phyloP scores from a whole-genome alignment of 2,888 invertebrate genomes.

The Synergus laeviventris region DNA sequence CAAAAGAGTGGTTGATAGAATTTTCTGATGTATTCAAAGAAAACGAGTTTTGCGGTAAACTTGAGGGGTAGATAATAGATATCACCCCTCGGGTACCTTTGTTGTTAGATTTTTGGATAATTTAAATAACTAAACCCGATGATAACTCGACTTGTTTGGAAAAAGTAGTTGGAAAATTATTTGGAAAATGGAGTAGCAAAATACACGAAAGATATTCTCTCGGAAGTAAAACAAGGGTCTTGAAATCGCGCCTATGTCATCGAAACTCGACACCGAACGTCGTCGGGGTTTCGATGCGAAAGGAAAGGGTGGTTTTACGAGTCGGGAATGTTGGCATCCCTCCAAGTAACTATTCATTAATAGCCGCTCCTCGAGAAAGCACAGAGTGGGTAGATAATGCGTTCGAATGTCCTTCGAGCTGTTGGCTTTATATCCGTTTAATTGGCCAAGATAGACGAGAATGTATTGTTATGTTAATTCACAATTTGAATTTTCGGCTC shows the following conservation, averaged over 20 bases:
- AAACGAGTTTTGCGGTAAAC: no score
- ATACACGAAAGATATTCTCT: no score
- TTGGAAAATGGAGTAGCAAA: no score
- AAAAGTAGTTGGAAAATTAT: no score
- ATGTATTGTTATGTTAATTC: conserved; percentile 53
- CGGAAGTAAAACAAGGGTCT: conserved; percentile 9
- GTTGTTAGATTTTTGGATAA: background rate
- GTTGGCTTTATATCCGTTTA: conserved; percentile 69
- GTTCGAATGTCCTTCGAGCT: conserved; percentile 58
- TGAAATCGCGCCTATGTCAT: background rate
- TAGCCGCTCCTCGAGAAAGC: conserved; percentile 55
- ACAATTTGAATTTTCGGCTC: background rate
- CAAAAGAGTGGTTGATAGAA: no score
- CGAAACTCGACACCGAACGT: conserved; percentile 25
- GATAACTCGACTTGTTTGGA: no score
- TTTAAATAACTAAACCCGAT: background rate
- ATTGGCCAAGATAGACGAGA: conserved; percentile 64
- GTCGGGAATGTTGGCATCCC: conserved; percentile 56
- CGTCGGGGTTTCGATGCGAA: conserved; percentile 44
- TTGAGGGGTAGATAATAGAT: no score
- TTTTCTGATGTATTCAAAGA: no score
- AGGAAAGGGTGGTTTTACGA: conserved; percentile 69
- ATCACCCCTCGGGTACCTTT: no score
- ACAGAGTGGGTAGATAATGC: conserved; percentile 54
- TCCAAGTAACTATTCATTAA: conserved; percentile 68